A percentile compares a stretch with the other conserved stretches of the same genome.
Conservation (phyloP, 2,113 vertebrate species). For the Cinclus cinclus region DNA sequence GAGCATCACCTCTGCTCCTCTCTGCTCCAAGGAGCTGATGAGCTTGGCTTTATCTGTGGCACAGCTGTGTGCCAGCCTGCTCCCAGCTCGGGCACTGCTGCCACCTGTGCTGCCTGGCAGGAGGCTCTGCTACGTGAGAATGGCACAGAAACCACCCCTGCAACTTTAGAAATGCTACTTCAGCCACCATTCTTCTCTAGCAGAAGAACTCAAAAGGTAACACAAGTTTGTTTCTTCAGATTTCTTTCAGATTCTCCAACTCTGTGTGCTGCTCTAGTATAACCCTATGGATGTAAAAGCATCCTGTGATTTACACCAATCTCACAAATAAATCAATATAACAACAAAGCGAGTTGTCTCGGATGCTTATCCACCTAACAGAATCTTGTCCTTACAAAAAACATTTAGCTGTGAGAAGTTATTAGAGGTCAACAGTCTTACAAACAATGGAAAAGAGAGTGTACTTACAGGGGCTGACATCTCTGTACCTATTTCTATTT, state of each 20-base stretch:
- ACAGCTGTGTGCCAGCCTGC: neutral
- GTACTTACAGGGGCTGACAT: slow-evolving; percentile 97
- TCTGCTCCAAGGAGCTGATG: neutral
- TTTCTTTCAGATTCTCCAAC: neutral
- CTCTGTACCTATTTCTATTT: slow-evolving; percentile 96
- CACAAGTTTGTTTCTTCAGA: neutral
- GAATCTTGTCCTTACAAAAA: neutral
- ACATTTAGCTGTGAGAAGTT: neutral
- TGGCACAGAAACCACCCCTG: neutral
- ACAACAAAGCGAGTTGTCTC: neutral
- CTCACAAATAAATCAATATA: neutral
- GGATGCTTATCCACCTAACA: neutral
- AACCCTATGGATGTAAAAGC: neutral
- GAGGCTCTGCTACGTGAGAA: neutral
- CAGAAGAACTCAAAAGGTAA: neutral
- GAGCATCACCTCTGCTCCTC: neutral
- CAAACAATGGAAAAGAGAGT: neutral
- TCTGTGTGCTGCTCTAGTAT: neutral
- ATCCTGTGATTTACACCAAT: neutral
- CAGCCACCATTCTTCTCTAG: neutral
- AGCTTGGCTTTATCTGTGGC: neutral
- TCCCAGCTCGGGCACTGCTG: neutral
- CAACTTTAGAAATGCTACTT: neutral
- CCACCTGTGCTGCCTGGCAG: neutral
- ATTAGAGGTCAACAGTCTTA: neutral